Evolutionary conservation across 2,888 invertebrate genomes (phyloP).

Genomic region (Encarsia formosa): DNA sequence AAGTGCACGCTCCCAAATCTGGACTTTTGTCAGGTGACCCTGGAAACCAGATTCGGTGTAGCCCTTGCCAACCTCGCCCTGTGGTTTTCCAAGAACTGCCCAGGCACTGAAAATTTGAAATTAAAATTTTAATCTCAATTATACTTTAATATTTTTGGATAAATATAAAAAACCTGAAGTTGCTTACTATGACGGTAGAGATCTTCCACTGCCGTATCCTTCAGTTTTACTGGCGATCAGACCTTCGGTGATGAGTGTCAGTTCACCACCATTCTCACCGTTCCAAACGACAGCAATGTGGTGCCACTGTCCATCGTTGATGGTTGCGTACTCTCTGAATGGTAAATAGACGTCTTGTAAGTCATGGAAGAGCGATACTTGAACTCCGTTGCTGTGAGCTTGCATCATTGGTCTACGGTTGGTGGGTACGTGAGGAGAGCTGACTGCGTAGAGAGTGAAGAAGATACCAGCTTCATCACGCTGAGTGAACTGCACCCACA

Average conservation of each 20-base stretch:
- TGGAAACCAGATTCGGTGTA: conserved; percentile 91
- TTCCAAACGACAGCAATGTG: conserved; percentile 95
- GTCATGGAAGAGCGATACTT: conserved; percentile 84
- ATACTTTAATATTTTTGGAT: neutral
- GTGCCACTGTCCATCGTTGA: conserved; percentile 96
- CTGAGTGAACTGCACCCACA: conserved; percentile 95
- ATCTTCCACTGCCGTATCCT: conserved; percentile 80
- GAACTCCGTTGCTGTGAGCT: conserved; percentile 89
- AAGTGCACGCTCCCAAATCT: conserved; percentile 88
- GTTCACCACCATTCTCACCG: conserved; percentile 76
- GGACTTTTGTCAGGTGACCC: conserved; percentile 89
- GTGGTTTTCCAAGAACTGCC: conserved; percentile 88
- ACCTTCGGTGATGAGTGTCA: conserved; percentile 92
- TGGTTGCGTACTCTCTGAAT: conserved; percentile 86
- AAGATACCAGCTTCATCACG: conserved; percentile 90
- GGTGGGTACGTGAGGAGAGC: conserved; percentile 73
- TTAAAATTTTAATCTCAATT: neutral
- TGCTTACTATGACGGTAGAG: conserved; percentile 76
- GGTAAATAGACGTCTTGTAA: conserved; percentile 85
- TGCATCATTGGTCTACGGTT: conserved; percentile 80
- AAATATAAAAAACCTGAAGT: conserved; percentile 23
- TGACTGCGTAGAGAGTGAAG: conserved; percentile 88
- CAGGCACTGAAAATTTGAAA: conserved; percentile 63
- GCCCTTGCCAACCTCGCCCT: conserved; percentile 62
- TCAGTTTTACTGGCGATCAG: conserved; percentile 89